These are phyloP conservation scores for Romanogobio albipinnatus DNA, from an alignment of 2,113 vertebrate species.

Conservation along the genomic window DNA sequence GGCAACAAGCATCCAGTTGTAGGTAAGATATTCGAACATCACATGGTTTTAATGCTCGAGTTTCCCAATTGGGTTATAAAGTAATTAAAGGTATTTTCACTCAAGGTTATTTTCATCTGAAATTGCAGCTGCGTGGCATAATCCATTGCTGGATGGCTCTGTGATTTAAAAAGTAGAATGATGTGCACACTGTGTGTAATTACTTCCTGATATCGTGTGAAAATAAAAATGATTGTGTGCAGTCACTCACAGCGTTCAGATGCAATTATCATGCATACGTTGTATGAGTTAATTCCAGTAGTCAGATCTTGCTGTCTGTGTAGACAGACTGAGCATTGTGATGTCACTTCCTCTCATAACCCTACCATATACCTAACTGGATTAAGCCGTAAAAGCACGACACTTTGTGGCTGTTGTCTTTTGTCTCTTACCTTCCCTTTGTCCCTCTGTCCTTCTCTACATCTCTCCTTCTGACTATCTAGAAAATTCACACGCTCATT, in stretches of 20 bases:
- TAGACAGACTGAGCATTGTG: neutral
- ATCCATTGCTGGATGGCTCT: conserved; percentile 29
- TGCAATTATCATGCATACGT: conserved; percentile 47
- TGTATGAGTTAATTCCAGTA: neutral
- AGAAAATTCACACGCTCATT: conserved; percentile 10
- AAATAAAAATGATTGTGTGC: conserved; percentile 31
- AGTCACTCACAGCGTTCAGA: conserved; percentile 13
- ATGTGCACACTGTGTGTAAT: conserved; percentile 43
- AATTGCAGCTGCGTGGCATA: conserved; percentile 18
- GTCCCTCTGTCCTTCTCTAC: neutral
- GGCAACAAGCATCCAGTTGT: neutral
- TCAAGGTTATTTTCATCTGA: conserved; percentile 31
- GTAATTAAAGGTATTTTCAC: conserved; percentile 38
- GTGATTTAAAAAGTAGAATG: conserved; percentile 22
- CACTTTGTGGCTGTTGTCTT: neutral
- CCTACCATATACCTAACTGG: neutral
- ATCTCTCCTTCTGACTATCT: conserved; percentile 1
- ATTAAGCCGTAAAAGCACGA: conserved; percentile 1
- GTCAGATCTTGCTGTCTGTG: neutral
- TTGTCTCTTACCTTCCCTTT: neutral
- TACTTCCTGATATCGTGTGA: conserved; percentile 30
- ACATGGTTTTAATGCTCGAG: conserved; percentile 11
- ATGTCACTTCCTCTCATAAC: neutral
- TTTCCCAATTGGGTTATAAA: conserved; percentile 11
- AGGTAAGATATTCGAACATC: neutral